Percentiles rank a stretch among this genome's conserved stretches.
These are phyloP conservation scores for Phylloscopus collybita DNA, from an alignment of 2,797 vertebrate species.

Conservation along the genomic window DNA sequence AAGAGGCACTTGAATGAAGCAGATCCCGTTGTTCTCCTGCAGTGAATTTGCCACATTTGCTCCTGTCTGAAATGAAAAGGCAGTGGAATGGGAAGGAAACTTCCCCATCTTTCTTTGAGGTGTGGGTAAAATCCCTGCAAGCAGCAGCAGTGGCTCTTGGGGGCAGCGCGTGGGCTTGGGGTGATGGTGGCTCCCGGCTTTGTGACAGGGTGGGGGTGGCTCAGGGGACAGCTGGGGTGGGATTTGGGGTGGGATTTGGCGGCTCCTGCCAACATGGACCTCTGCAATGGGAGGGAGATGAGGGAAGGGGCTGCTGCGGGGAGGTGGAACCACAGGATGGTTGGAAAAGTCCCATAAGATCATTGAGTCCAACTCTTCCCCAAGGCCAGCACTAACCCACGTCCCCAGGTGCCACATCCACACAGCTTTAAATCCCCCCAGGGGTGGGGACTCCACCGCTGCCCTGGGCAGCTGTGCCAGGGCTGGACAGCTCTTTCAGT, in stretches of 20 bases:
- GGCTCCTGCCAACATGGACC: rapidly evolving
- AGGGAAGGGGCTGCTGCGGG: neutral
- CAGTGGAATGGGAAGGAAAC: neutral
- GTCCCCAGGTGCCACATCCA: neutral
- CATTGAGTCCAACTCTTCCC: rapidly evolving
- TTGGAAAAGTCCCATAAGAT: rapidly evolving
- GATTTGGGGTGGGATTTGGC: too few species aligned
- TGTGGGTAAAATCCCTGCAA: neutral
- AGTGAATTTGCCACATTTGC: neutral
- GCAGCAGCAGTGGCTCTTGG: rapidly evolving
- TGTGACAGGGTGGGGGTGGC: rapidly evolving
- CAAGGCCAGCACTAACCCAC: rapidly evolving
- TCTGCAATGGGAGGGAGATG: neutral
- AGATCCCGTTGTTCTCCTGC: neutral
- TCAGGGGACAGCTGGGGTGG: neutral
- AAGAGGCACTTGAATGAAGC: neutral
- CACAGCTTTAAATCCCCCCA: neutral
- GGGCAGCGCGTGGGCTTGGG: rapidly evolving
- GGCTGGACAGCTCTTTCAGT: neutral
- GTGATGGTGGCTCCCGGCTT: rapidly evolving
- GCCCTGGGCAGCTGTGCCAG: neutral
- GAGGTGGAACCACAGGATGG: neutral
- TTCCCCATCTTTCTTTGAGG: neutral
- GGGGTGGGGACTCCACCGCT: too few species aligned
- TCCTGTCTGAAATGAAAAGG: neutral